Base-by-base conservation (phyloP, 2,888 invertebrate genomes). In the Drosophila hawaiiensis region DNA sequence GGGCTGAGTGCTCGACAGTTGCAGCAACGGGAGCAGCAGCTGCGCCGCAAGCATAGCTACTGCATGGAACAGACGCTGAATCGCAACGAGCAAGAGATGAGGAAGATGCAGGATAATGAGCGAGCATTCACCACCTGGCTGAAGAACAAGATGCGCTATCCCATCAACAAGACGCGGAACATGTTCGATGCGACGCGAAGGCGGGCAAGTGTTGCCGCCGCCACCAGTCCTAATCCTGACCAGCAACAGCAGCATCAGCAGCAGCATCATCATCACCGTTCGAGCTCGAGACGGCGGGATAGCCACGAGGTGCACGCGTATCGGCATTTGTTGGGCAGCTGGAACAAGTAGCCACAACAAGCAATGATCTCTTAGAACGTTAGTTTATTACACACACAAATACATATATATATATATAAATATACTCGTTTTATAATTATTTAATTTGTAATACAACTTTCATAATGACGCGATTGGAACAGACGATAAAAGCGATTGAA, bases 41-140 rank as follows among this genome's bases (percentile, higher is more conserved):
- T 93, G 64, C 92, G 94, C 53, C 89, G 88, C 19, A 89, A 91
- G 53, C 88, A 92, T 33, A 91, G 88, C 35, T 85, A 75, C 10
- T 76, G 84, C 59, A 72, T 89, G 49, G 91, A 92, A 31, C 91
- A 92, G 58, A 89, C 92, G 28, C 78, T 94, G 5, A 93, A 92
- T 73, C 87, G 93, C 35, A 93, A 92, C 56, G 94, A 94, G 82
- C 90, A 93, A 56, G 93, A 94, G 76, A 91, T 93, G 14, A 92
- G 92, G 49, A 93, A 94, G 87, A 92, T 94, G 87, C 91, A 94
- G 63, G 94, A 94, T 73, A 95, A 95, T 84, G 95, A 95, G 83
- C 91, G 93, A 49, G 94, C 94, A 52, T 95, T 95, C 68, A 94
- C 94, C 54, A 94, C 94, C 39, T 95, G 95, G 95, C 89, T 95